Evolutionary conservation across 2,888 invertebrate species (phyloP), one percentile per base, ranked within the genome.

Genomic region (Eudemis profundana): DNA sequence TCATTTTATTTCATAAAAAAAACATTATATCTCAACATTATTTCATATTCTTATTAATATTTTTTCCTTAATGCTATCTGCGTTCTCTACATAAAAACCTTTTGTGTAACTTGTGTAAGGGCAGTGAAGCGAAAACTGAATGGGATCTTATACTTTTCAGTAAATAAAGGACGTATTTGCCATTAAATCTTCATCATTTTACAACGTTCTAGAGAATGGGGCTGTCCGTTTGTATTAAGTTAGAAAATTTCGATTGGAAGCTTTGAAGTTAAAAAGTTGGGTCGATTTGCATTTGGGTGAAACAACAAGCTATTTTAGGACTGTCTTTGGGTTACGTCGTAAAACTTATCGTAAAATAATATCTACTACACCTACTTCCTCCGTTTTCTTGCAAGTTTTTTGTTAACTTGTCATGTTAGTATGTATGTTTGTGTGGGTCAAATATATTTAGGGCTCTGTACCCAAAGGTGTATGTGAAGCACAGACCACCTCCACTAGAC

Each of bases 251-350:
- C 17, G 23, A 12, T 15, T 54, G 40, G 23, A 12, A 15, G 15
- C 60, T 42, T 40, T 50, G 29, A 60, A 50, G 60, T 36, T 27
- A 23, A 50, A 36, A 60, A 60, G 49, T 60, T 60, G 50, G 7
- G 40, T 40, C 27, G 17, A 60, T 60, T 60, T 60, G 40, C 60
- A 50, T 60, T 60, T 42, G 4, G 21, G 19, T 29, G 19, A 50
- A 60, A 60, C 51, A 36, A 38, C 21, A 10, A 10, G 17, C 27
- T 38, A 12, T 49, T 49, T 40, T 40, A 5, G 8, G 27, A 5
- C 7, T 15, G 17, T 17, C 17, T 5, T 17, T 17, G 8, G 17
- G 23, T 27, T 27, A 27, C 2, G 27, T 27, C 4, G 7, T 7
- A 27, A 27, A 27, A 27, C 5, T 27, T 27, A n/a, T n/a, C n/a